Conservation (phyloP, 1,140 invertebrate genomes). For the Pissodes strobi region DNA sequence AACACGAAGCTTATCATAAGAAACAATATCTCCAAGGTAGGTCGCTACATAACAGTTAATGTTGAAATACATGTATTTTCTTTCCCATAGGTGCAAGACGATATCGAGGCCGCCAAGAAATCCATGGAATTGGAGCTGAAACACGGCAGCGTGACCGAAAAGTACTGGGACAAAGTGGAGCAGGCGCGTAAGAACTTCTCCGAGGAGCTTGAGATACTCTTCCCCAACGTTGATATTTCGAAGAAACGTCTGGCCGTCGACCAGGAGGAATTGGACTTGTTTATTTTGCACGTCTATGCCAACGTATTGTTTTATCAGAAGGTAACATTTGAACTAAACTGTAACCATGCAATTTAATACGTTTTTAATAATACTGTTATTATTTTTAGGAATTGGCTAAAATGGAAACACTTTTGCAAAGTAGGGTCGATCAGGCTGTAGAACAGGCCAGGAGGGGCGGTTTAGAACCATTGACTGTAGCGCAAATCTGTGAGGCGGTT, state of each 20-base stretch:
- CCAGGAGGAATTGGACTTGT: conserved; percentile 70
- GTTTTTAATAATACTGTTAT: no score
- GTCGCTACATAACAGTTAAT: no score
- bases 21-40: conserved; percentile 67
- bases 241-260: conserved; percentile 67
- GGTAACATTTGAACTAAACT: no score
- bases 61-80: no score
- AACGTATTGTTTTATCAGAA: conserved; percentile 72
- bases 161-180: conserved; percentile 72
- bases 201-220: conserved; percentile 73
- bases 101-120: conserved; percentile 64
- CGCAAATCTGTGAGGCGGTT: conserved; percentile 60
- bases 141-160: conserved; percentile 65
- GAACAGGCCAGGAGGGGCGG: conserved; percentile 60
- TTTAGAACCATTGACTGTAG: conserved; percentile 55
- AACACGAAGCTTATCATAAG: conserved; percentile 49
- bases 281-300: conserved; percentile 68
- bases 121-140: conserved; percentile 62
- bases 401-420: conserved; percentile 66
- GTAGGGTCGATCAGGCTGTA: conserved; percentile 66
- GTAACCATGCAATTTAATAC: no score
- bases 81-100: conserved; percentile 59
- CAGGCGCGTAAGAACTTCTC: conserved; percentile 71
- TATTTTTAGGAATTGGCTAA: conserved; percentile 64
- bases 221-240: conserved; percentile 69